These are phyloP conservation scores for Meloe dianella DNA, from an alignment of 2,888 invertebrate species.

Conservation along the genomic window DNA sequence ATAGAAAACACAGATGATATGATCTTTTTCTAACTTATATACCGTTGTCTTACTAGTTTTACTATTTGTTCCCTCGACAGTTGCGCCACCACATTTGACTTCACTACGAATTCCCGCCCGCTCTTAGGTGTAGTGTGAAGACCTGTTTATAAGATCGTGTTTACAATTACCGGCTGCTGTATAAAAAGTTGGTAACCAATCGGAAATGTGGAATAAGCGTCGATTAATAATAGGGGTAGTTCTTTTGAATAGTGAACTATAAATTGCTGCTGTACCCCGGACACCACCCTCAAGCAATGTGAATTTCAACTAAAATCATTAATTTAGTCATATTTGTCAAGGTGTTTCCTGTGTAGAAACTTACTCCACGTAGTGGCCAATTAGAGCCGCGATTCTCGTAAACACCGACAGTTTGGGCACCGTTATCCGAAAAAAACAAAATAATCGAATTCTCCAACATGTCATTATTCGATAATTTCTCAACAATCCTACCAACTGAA, in stretches of 20 bases:
- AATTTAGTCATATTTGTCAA: too few relatives aligned
- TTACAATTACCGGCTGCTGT: slow-evolving; percentile 44
- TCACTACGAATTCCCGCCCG: too few relatives aligned
- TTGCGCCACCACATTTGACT: too few relatives aligned
- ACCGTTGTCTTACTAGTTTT: too few relatives aligned
- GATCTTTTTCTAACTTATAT: too few relatives aligned
- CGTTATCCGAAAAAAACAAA: slow-evolving; percentile 88
- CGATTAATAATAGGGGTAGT: slow-evolving; percentile 60
- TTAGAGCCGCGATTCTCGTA: slow-evolving; percentile 78
- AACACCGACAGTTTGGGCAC: slow-evolving; percentile 75
- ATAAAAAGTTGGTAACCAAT: slow-evolving; percentile 80
- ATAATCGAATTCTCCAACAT: slow-evolving; percentile 84
- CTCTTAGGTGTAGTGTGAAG: too few relatives aligned
- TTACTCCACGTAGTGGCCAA: slow-evolving; percentile 79
- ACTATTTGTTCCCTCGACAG: too few relatives aligned
- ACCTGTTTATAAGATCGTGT: too few relatives aligned
- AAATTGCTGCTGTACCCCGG: slow-evolving; percentile 76
- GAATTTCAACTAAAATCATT: slow-evolving; percentile 66
- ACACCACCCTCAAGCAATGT: slow-evolving; percentile 87
- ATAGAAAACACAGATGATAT: too few relatives aligned
- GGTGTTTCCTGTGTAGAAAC: slow-evolving; percentile 36
- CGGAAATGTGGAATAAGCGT: slow-evolving; percentile 77
- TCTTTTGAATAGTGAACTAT: slow-evolving; percentile 69
- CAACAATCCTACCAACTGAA: slow-evolving; percentile 79
- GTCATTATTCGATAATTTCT: slow-evolving; percentile 68